phyloP scores from a whole-genome alignment of 2,797 vertebrate genomes.

The Stomatorhinus walkeri region DNA sequence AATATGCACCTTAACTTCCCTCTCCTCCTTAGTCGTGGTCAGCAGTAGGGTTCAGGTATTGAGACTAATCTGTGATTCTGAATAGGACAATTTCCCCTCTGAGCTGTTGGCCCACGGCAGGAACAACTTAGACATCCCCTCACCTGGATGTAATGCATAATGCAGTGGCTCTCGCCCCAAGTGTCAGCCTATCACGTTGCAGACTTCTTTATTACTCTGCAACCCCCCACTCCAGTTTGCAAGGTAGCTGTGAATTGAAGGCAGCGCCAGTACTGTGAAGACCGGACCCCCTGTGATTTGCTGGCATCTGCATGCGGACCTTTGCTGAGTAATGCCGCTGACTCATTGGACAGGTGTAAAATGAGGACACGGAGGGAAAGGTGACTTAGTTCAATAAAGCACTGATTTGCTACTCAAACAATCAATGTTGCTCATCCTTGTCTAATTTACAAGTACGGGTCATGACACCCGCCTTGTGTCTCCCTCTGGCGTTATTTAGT shows the following conservation, averaged over 20 bases:
- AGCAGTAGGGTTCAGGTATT: not conserved
- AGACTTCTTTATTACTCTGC: not conserved
- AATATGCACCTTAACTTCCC: not conserved
- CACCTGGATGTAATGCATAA: not conserved
- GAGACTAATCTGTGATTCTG: not conserved
- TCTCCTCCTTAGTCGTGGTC: not conserved
- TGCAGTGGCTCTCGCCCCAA: not conserved
- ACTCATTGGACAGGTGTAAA: not conserved
- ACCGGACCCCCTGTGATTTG: not conserved
- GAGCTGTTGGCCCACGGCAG: not conserved
- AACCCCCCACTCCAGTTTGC: not conserved
- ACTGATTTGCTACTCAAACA: not conserved
- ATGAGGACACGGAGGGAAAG: not conserved
- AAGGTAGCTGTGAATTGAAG: not conserved
- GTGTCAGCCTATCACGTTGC: not conserved
- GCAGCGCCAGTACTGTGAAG: not conserved
- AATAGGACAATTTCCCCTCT: not conserved
- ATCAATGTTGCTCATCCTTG: conserved; percentile 2
- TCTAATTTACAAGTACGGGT: not conserved
- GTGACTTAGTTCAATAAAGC: not conserved
- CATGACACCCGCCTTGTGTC: not conserved
- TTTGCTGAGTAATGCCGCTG: not conserved
- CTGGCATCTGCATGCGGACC: not conserved
- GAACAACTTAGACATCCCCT: not conserved
- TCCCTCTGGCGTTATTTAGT: not conserved